phyloP scores from a whole-genome alignment of 2,888 invertebrate genomes.

The Scaptomyza flava region DNA sequence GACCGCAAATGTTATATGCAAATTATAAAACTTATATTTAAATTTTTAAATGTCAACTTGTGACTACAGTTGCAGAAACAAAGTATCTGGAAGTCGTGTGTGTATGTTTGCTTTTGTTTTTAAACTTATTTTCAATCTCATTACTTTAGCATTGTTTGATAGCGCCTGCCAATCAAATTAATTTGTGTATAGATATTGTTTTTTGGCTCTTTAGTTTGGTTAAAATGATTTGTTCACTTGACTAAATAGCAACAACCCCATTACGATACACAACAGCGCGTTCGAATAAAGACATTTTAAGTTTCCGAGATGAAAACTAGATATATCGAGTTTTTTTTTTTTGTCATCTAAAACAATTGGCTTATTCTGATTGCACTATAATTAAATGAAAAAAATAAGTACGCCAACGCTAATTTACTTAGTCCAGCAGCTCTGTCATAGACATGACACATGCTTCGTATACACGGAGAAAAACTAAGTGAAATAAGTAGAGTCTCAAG shows the following conservation, averaged over 20 bases:
- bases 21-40: background rate
- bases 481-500: background rate
- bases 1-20: constrained; percentile 11
- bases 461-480: background rate
- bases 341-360: constrained; percentile 25
- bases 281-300: constrained; percentile 30
- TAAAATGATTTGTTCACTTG: constrained; percentile 10
- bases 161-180: constrained; percentile 6
- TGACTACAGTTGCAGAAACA: background rate
- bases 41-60: constrained; percentile 5
- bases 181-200: background rate
- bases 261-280: constrained; percentile 59
- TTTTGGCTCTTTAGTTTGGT: constrained; percentile 15
- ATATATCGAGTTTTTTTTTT: no score
- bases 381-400: constrained; percentile 27
- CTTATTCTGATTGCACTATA: constrained; percentile 17
- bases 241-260: background rate
- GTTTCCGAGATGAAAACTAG: constrained; percentile 5
- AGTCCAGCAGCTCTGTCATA: background rate
- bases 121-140: background rate
- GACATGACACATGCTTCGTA: background rate
- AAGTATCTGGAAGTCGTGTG: background rate
- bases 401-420: constrained; percentile 10
- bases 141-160: background rate
- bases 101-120: no score